phyloP scores from a whole-genome alignment of 2,797 vertebrate species.

The Manis javanica region DNA sequence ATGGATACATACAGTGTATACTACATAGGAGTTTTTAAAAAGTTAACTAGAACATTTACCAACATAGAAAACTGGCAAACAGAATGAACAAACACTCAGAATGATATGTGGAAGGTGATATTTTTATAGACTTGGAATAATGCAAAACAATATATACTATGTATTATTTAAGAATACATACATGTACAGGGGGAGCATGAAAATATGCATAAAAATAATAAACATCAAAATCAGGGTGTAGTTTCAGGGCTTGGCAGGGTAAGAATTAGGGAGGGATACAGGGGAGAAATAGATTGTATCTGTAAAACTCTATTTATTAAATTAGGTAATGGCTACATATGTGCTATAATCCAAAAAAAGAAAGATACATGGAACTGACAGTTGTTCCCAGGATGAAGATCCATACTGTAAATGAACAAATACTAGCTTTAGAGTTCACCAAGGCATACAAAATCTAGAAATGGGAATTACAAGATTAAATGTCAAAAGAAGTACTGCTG shows the following conservation, averaged over 20 bases:
- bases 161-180: not conserved
- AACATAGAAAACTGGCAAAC: not conserved
- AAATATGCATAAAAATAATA: not conserved
- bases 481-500: not conserved
- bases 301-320: slow-evolving; percentile 27
- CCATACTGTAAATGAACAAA: not conserved
- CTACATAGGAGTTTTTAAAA: not conserved
- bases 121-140: not conserved
- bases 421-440: not conserved
- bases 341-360: not conserved
- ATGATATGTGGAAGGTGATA: not conserved
- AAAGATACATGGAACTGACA: not conserved
- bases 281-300: not conserved
- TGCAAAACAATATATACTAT: not conserved
- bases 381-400: not conserved
- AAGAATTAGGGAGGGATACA: not conserved
- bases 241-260: not conserved
- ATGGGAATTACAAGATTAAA: not conserved
- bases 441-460: not conserved
- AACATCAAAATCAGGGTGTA: slow-evolving; percentile 6
- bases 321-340: not conserved
- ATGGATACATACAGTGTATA: not conserved
- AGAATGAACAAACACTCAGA: not conserved
- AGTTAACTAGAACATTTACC: not conserved
- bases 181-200: not conserved